phyloP scores from a whole-genome alignment of 2,797 vertebrate species.

The Schizopygopsis malacanthus region DNA sequence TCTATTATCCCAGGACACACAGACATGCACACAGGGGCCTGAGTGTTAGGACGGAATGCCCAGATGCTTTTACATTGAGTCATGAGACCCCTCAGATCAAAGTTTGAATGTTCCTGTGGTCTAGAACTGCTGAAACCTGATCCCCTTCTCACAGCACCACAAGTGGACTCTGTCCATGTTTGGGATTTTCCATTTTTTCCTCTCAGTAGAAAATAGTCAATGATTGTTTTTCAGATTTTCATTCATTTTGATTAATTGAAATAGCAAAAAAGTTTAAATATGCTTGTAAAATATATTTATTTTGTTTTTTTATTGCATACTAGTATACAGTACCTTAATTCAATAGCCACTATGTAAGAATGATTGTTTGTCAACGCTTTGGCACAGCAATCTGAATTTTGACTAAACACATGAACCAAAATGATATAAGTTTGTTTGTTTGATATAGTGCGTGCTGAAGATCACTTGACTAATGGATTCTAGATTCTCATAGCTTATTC shows the following conservation, averaged over 20 bases:
- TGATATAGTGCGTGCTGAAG: background rate
- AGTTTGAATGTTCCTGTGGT: slow-evolving; percentile 38
- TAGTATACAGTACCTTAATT: background rate
- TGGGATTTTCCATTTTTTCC: too few species aligned
- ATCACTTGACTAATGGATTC: background rate
- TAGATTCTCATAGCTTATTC: background rate
- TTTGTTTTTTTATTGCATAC: background rate
- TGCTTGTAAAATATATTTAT: background rate
- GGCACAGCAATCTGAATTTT: background rate
- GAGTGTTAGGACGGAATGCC: slow-evolving; percentile 53
- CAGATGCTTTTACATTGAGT: slow-evolving; percentile 53
- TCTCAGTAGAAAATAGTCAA: background rate
- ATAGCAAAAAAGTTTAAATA: background rate
- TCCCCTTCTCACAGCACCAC: slow-evolving; percentile 8
- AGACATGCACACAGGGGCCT: slow-evolving; percentile 31
- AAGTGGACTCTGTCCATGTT: slow-evolving; percentile 11
- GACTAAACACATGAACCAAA: background rate
- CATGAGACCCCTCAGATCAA: slow-evolving; percentile 52
- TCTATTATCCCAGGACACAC: slow-evolving; percentile 31
- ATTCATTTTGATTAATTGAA: background rate
- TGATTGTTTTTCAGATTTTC: background rate
- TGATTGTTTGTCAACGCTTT: background rate
- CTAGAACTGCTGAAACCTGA: slow-evolving; percentile 45
- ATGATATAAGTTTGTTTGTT: background rate
- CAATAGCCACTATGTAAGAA: background rate